Evolutionary conservation across 2,797 vertebrate genomes (phyloP), one percentile per base, ranked within the genome.

Genomic region (Leptoclinus maculatus): DNA sequence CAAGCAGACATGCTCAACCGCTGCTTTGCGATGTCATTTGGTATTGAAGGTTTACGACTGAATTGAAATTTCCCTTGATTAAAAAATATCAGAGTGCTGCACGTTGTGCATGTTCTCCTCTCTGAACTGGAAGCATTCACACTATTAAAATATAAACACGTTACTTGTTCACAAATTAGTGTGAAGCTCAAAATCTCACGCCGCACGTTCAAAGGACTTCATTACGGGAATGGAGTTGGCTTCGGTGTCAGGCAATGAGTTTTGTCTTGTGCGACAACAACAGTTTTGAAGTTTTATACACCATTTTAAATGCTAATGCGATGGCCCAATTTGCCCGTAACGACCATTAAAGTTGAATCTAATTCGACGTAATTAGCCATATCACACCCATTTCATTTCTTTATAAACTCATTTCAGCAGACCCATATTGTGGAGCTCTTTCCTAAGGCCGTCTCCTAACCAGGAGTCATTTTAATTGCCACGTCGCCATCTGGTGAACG

Each of bases 311-410:
- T 66, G 39, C 63, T 57, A 67, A 49, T 69, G 57, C 7, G 64
- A 74, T 21, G 27, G 75, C 29, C 69, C 74, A 71, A 66, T 87
- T 79, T 75, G 19, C 38, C 71, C 23, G 43, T 65, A 79, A 78
- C 62, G 38, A 53, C 56, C 57, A 86, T 87, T 81, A 80, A 74
- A 86, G 74, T 84, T 69, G 12, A 43, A 81, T 79, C 64, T 75
- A 66, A 88, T 87, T 83, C 58, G 2, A 60, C 86, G 69, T 86
- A 89, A 92, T 86, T 78, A 67, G 57, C 84, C 68, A 71, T 71
- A 69, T 82, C 57, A 74, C n/a, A 66, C 51, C 14, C 63, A 51
- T 81, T 85, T 74, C 19, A 49, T 66, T 72, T 47, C 76, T 89
- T 86, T 75, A 87, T 80, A 32, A 84, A 78, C 43, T 79, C 47